Conservation (phyloP, 2,113 vertebrate species). For the Corythornis cristatus region DNA sequence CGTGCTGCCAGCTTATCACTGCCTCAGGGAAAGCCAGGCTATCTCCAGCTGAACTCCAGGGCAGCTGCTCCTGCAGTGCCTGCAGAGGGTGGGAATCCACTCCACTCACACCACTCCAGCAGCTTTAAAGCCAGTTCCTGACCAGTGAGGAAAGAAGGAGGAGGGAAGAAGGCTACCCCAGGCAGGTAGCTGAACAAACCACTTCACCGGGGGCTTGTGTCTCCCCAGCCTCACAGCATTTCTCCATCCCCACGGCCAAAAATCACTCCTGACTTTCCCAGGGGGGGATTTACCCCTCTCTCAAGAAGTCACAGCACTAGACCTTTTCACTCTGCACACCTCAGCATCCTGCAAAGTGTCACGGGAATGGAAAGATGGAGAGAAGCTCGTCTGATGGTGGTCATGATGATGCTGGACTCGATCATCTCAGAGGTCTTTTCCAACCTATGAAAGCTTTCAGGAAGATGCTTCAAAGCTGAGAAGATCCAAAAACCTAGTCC, state of each 20-base stretch:
- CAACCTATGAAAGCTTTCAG: not conserved
- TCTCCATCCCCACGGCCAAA: not conserved
- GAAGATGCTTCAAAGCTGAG: not conserved
- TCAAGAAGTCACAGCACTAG: not conserved
- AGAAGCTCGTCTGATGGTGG: not conserved
- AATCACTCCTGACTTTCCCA: not conserved
- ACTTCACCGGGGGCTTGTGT: accelerated
- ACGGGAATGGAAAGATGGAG: not conserved
- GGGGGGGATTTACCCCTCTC: not conserved
- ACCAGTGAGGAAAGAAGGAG: not conserved
- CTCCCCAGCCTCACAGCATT: not conserved
- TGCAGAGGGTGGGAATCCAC: accelerated
- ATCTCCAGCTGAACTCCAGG: not conserved
- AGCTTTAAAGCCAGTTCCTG: not conserved
- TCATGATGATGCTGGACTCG: too few species aligned
- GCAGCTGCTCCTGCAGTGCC: not conserved
- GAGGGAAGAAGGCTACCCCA: accelerated
- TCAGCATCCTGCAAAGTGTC: not conserved
- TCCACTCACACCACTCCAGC: not conserved
- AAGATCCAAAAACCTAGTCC: not conserved
- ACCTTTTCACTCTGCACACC: not conserved
- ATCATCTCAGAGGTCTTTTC: too few species aligned
- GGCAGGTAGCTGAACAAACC: not conserved
- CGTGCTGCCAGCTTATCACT: not conserved
- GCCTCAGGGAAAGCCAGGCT: not conserved